Evolutionary conservation across 1,140 invertebrate genomes (phyloP).

Genomic region (Brachionus paranguensis): DNA sequence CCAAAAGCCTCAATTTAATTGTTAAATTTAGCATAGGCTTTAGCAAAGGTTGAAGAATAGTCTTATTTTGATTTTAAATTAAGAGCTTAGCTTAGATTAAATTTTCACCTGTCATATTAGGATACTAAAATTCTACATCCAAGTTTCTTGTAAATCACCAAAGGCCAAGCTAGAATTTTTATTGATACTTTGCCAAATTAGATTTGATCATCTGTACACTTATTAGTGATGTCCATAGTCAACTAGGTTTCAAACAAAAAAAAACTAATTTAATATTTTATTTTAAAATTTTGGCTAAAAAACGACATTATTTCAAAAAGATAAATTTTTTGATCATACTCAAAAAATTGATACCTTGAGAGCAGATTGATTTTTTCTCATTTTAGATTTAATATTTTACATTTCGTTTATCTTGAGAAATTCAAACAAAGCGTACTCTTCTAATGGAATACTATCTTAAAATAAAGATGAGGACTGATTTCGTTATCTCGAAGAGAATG

Average conservation of each 20-base stretch:
- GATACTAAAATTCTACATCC: neutral
- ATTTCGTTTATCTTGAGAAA: neutral
- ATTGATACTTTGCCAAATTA: neutral
- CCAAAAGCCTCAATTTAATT: neutral
- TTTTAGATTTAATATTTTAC: neutral
- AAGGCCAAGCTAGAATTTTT: neutral
- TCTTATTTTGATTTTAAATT: neutral
- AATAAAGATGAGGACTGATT: neutral
- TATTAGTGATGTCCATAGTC: neutral
- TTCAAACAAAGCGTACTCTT: neutral
- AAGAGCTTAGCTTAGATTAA: neutral
- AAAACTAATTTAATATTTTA: neutral
- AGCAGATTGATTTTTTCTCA: neutral
- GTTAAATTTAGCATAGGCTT: neutral
- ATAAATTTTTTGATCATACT: neutral
- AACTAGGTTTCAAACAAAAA: neutral
- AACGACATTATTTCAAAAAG: neutral
- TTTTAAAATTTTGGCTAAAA: neutral
- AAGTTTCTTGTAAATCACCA: neutral
- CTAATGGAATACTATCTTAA: neutral
- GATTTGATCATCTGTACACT: neutral
- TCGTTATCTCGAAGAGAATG: neutral
- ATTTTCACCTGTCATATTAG: neutral
- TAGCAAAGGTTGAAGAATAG: neutral
- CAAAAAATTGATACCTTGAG: neutral